phyloP scores from a whole-genome alignment of 2,797 vertebrate species.

The Iguana delicatissima region DNA sequence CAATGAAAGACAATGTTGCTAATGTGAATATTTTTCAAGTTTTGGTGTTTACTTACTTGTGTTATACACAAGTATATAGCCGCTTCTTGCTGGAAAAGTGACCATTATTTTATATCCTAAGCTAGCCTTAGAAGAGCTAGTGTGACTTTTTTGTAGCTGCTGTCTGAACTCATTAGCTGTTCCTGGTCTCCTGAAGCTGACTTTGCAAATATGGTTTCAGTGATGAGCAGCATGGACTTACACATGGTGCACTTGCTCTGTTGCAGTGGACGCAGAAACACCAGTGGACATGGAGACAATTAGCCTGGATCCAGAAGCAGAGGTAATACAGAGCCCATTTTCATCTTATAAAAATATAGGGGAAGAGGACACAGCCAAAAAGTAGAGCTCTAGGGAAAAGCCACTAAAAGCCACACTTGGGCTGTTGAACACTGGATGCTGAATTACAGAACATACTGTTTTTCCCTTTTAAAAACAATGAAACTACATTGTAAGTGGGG shows the following conservation, averaged over 20 bases:
- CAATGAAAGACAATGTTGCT: background rate
- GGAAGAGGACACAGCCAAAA: slow-evolving; percentile 34
- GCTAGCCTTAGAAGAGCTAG: background rate
- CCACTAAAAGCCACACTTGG: background rate
- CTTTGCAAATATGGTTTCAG: background rate
- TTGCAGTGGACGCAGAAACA: slow-evolving; percentile 88
- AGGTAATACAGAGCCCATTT: slow-evolving; percentile 81
- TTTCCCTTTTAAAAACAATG: slow-evolving; percentile 11
- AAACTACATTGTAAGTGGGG: background rate
- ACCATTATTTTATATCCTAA: fast-evolving
- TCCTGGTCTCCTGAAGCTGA: fast-evolving
- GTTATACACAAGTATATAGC: background rate
- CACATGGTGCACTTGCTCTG: slow-evolving; percentile 51
- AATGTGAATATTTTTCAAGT: background rate
- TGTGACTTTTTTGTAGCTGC: background rate
- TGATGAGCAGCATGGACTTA: background rate
- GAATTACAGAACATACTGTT: background rate
- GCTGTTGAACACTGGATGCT: slow-evolving; percentile 15
- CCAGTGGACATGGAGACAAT: slow-evolving; percentile 98
- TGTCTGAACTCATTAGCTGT: background rate
- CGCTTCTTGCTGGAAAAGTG: background rate
- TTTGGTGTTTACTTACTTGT: background rate
- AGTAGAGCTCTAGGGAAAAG: slow-evolving; percentile 13
- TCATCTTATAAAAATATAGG: slow-evolving; percentile 41
- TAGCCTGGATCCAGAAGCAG: slow-evolving; percentile 94